Conservation (phyloP, 2,113 vertebrate genomes). For the Picathartes gymnocephalus region DNA sequence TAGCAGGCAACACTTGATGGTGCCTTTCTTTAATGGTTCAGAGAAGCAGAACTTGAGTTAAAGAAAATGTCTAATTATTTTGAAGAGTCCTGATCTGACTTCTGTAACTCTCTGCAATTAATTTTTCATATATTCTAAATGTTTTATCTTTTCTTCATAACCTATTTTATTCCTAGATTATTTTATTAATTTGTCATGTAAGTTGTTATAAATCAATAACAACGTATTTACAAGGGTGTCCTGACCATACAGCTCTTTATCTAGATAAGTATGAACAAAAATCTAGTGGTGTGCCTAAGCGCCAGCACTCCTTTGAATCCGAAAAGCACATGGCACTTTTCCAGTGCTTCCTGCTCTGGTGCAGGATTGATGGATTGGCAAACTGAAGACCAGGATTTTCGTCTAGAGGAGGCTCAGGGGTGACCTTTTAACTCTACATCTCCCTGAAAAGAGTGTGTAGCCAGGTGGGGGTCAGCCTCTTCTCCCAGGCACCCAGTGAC, state of each 20-base stretch:
- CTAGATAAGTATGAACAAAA: not conserved
- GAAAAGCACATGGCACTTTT: not conserved
- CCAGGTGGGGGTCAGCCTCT: not conserved
- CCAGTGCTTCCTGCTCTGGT: not conserved
- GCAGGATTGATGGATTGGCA: not conserved
- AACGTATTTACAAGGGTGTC: not conserved
- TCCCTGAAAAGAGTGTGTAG: too few relatives aligned
- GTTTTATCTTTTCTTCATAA: not conserved
- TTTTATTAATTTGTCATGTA: not conserved
- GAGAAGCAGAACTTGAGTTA: not conserved
- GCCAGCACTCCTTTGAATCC: not conserved
- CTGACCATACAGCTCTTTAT: not conserved
- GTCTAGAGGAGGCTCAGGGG: not conserved
- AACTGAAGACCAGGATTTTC: not conserved
- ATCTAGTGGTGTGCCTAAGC: too few relatives aligned
- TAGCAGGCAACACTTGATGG: conserved; percentile 56
- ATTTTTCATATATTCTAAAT: not conserved
- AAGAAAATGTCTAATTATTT: not conserved
- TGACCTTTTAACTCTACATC: rapidly evolving
- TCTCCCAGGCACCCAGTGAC: not conserved
- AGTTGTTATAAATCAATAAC: not conserved
- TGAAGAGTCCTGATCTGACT: not conserved
- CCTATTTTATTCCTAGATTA: not conserved
- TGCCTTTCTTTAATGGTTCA: not conserved
- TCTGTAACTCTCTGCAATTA: not conserved